Base-by-base conservation (phyloP, 2,888 invertebrate genomes). In the Drosophila mimica region DNA sequence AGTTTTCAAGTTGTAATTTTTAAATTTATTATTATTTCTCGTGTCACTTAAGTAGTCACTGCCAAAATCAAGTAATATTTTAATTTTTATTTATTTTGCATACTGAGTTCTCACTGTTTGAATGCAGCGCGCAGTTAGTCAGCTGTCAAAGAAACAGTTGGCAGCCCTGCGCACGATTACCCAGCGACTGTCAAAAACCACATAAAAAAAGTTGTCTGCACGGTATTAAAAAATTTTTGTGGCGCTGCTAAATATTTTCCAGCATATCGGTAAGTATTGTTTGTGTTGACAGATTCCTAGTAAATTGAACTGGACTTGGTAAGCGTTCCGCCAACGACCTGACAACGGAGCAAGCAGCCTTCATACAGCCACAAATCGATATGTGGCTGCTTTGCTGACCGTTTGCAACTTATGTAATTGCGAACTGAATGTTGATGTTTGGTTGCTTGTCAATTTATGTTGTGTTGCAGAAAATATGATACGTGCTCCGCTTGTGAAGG, bases 401-500 rank as follows among this genome's bases (percentile, higher is more conserved):
- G 68, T 69, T 70, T 64, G 74, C 70, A 76, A 82, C 87, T 88
- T 88, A 88, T 90, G 91, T 88, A 88, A 88, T 90, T 88, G 61
- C 28, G 48, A 72, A 31, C 49, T 53, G 67, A 65, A 58, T 57
- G 46, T 77, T 59, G 31, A 72, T 81, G 75, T 88, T 88, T 49
- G 11, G 46, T 70, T 53, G 65, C 69, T 64, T 70, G 54, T 65
- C 59, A 30, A 65, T 38, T 72, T 15, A 1, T 49, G 60, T 51
- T 56, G 72, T 72, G 51, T 82, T 82, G 77, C 81, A 90, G 89
- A 81, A 76, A 92, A 89, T 86, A 97, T 97, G 97, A 94, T 97
- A 94, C 96, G 97, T 94, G 95, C 96, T 94, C 95, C 96, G 92
- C 94, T 96, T 90, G 93, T 94, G 79, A 95, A 96, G 94, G 95